Conservation (phyloP, 2,797 vertebrate species). For the Cephalopachus bancanus region DNA sequence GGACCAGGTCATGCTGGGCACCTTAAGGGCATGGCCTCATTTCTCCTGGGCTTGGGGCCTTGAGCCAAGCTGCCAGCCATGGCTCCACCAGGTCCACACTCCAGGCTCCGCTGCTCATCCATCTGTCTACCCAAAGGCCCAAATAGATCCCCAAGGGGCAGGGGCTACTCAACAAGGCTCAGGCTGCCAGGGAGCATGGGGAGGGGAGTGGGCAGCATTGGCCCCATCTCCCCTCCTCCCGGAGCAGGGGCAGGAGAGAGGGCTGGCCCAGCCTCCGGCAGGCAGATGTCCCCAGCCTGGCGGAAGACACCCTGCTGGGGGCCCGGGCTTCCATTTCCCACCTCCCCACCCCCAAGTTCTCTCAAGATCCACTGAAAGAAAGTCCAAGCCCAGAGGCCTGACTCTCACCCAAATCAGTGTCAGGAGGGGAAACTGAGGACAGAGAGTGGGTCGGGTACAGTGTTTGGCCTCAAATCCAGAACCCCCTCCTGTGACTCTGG, state of each 20-base stretch:
- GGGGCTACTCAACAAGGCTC: background rate
- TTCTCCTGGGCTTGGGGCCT: background rate
- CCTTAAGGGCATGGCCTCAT: background rate
- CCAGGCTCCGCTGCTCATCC: background rate
- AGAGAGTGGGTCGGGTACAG: background rate
- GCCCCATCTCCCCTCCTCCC: background rate
- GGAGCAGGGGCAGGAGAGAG: background rate
- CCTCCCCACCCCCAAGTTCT: background rate
- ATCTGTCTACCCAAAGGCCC: background rate
- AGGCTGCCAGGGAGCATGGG: background rate
- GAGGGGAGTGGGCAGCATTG: background rate
- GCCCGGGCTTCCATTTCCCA: constrained; percentile 29
- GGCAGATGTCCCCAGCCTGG: background rate
- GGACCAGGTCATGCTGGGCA: background rate
- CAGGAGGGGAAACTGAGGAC: constrained; percentile 62
- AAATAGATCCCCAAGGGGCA: background rate
- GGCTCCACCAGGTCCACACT: no score
- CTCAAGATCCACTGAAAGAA: constrained; percentile 10
- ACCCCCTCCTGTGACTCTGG: background rate
- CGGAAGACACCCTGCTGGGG: constrained; percentile 74
- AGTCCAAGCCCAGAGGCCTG: background rate
- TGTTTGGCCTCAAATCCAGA: background rate
- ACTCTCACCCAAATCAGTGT: background rate
- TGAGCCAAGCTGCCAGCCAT: background rate
- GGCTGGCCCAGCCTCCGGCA: constrained; percentile 1